phyloP scores from a whole-genome alignment of 2,113 vertebrate species.

The Copsychus sechellarum region DNA sequence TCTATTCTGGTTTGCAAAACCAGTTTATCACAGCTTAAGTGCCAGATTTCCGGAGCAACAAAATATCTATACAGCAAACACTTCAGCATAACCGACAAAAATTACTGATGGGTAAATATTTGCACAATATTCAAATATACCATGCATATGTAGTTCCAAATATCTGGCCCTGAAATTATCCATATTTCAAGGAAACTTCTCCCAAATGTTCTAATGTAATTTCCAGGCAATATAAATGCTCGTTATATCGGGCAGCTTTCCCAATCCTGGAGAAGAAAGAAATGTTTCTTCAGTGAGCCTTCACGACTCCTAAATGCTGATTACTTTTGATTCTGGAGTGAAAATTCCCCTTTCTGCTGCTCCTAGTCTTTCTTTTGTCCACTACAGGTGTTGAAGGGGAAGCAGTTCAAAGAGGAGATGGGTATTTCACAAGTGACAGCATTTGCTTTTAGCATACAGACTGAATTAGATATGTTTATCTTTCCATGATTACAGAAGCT shows the following conservation, averaged over 20 bases:
- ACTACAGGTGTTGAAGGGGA: not conserved
- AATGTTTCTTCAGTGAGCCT: not conserved
- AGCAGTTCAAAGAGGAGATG: not conserved
- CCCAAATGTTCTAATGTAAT: constrained; percentile 45
- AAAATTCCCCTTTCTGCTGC: not conserved
- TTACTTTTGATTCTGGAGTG: not conserved
- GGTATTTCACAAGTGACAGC: not conserved
- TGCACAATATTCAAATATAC: constrained; percentile 18
- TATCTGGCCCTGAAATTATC: not conserved
- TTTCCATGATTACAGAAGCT: not conserved
- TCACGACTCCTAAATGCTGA: not conserved
- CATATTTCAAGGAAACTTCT: constrained; percentile 19
- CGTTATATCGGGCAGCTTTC: constrained; percentile 10
- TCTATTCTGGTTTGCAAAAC: not conserved
- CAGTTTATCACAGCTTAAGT: not conserved
- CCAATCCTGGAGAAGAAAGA: not conserved
- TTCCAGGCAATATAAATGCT: constrained; percentile 54
- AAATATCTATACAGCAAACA: not conserved
- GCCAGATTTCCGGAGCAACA: not conserved
- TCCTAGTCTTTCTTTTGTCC: not conserved
- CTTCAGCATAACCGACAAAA: not conserved
- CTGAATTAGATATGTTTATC: not conserved
- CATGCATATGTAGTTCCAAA: not conserved
- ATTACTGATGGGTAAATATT: constrained; percentile 21
- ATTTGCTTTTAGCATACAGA: not conserved